Base-by-base conservation (phyloP, 1,140 invertebrate species). In the Anadara kagoshimensis region DNA sequence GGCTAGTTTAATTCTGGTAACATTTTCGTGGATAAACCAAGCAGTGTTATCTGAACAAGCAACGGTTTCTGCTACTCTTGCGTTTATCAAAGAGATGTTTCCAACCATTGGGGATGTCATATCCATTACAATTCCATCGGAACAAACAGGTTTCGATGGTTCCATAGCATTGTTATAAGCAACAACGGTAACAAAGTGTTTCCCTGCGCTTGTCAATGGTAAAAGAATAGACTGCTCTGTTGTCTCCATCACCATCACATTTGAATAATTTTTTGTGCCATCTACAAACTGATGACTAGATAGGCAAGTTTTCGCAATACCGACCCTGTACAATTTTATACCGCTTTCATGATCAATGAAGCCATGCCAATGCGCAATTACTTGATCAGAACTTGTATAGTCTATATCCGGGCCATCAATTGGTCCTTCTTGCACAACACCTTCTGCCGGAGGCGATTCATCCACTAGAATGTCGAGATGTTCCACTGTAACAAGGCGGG, bases 331-430 rank as follows among this genome's bases (percentile, higher is more conserved):
- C 29, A 75, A 62, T 53, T 59, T 49, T 36, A 81, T 69, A 20
- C 79, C 79, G 65, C 79, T 81, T 43, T 81, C 76, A 24, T 78
- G 76, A 47, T 81, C 79, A 47, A 73, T 72, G 59, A 76, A 81
- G 8, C 68, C 76, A 57, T 64, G 64, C 79, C 76, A 78, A 24
- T 56, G 61, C 14, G 75, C 63, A 22, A 45, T 47, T 18, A 81
- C 24, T 3, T 44, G 11, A 16, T 64, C 44, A 14, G 36, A 45
- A 61, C 67, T 72, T 0, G 69, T 75, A 59, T 71, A 81, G 51
- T 81, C 79, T 43, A 76, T 73, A 61, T 81, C 79, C n/a, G 61
- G 67, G 18, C 54, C 45, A 14, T 54, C 73, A 22, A 49, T 29
- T 24, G 59, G 44, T 5, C 79, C 79, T 51, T 81, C 79, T 16